phyloP scores from a whole-genome alignment of 1,140 invertebrate species.

The roundworm (Caenorhabditis elegans) region WBcel235 BX284602.5:12367001-12367500 shows the following conservation, averaged over 20 bases:
- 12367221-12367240: too few species aligned
- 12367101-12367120: not conserved
- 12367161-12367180: too few species aligned
- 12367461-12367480: not conserved
- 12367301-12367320: too few species aligned
- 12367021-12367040: constrained; percentile 30
- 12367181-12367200: too few species aligned
- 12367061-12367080: not conserved
- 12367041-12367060: not conserved
- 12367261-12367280: too few species aligned
- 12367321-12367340: not conserved
- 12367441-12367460: not conserved
- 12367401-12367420: not conserved
- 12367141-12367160: too few species aligned
- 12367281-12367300: too few species aligned
- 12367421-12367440: constrained; percentile 2
- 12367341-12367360: not conserved
- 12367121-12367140: not conserved
- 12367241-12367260: too few species aligned
- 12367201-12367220: too few species aligned
- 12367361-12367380: not conserved
- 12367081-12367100: not conserved
- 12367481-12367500: too few species aligned
- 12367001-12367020: constrained; percentile 45
- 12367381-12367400: not conserved